phyloP scores from a whole-genome alignment of 2,797 vertebrate genomes.

The Lagodon rhomboides region DNA sequence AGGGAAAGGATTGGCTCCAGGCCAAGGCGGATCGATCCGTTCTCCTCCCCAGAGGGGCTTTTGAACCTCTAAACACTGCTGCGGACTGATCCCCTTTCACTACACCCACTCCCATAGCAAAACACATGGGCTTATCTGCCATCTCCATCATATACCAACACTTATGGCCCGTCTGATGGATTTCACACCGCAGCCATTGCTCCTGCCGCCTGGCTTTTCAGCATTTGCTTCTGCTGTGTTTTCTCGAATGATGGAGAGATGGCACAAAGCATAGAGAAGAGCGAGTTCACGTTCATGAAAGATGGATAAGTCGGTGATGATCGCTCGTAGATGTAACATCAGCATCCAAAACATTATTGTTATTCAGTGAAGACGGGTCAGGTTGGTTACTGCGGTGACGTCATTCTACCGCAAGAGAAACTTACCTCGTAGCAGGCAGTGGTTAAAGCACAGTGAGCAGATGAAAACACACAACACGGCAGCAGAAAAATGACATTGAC shows the following conservation, averaged over 20 bases:
- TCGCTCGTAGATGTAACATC: neutral
- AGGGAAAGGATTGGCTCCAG: constrained; percentile 66
- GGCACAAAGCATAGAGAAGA: constrained; percentile 11
- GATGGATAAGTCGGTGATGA: neutral
- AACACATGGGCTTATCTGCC: constrained; percentile 73
- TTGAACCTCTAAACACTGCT: constrained; percentile 82
- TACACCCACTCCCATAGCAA: constrained; percentile 68
- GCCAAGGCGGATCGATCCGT: constrained; percentile 79
- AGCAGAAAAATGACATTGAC: neutral
- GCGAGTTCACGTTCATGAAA: neutral
- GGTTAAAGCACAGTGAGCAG: neutral
- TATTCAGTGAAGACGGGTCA: neutral
- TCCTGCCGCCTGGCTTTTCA: constrained; percentile 45
- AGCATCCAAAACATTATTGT: neutral
- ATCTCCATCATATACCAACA: constrained; percentile 69
- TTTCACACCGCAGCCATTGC: constrained; percentile 57
- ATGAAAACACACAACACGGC: neutral
- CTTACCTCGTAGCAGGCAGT: neutral
- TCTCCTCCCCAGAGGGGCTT: constrained; percentile 77
- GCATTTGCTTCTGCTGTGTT: constrained; percentile 28
- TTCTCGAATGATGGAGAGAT: constrained; percentile 23
- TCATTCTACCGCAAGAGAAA: neutral
- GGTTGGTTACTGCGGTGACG: neutral
- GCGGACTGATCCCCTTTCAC: constrained; percentile 82
- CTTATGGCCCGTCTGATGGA: constrained; percentile 59